Evolutionary conservation across 2,113 vertebrate species (phyloP).

Genomic region (Sebastes schlegelii): DNA sequence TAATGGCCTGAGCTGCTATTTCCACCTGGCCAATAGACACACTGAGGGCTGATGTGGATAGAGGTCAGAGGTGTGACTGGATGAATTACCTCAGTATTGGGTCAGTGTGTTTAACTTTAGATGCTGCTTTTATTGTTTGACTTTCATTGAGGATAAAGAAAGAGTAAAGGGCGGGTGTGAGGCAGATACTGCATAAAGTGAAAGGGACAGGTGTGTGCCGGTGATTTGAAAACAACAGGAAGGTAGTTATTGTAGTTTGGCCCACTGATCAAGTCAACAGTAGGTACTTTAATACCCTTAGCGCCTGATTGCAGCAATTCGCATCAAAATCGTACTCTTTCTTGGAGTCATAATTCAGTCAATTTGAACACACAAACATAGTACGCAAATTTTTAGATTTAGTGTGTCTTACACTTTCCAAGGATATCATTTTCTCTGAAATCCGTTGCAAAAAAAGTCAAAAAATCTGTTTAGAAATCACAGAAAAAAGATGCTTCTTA

Average conservation of each 20-base stretch:
- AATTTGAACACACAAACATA: background rate
- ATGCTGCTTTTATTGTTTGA: constrained; percentile 3
- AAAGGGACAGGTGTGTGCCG: background rate
- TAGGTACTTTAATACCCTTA: background rate
- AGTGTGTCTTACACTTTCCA: background rate
- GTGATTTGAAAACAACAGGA: background rate
- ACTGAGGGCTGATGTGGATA: background rate
- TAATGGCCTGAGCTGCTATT: constrained; percentile 43
- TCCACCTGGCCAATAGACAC: constrained; percentile 22
- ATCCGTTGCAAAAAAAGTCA: background rate
- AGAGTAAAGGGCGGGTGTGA: background rate
- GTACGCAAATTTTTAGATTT: background rate
- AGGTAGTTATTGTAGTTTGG: background rate
- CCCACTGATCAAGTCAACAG: background rate
- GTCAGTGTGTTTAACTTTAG: background rate
- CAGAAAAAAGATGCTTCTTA: background rate
- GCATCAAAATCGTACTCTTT: background rate
- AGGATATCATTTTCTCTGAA: background rate
- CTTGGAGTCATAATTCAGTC: background rate
- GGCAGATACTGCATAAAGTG: background rate
- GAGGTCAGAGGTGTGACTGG: background rate
- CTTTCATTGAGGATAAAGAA: background rate
- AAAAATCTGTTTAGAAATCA: background rate
- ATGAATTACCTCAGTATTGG: background rate
- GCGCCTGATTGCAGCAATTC: background rate